A percentile compares a stretch with the other conserved stretches of the same genome.
These are phyloP conservation scores for Drosophila nigricruria DNA, from an alignment of 2,888 invertebrate species.

Conservation along the genomic window DNA sequence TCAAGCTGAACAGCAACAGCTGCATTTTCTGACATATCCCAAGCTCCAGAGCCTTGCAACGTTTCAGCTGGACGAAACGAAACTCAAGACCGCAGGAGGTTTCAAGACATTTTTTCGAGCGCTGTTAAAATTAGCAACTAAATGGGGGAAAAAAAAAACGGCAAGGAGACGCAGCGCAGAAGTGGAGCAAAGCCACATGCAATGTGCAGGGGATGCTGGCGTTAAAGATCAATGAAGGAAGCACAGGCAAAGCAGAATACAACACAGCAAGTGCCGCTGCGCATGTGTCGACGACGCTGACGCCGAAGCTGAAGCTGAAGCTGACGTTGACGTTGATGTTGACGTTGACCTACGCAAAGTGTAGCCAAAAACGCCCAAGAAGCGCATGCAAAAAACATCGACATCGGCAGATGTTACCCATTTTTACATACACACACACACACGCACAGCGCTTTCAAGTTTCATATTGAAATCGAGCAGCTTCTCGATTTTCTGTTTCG, in stretches of 20 bases:
- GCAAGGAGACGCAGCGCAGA: slow-evolving; percentile 26
- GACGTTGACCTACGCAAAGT: slow-evolving; percentile 83
- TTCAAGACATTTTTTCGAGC: slow-evolving; percentile 64
- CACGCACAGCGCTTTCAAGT: slow-evolving; percentile 24
- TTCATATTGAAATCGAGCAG: slow-evolving; percentile 65
- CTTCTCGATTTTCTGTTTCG: slow-evolving; percentile 41
- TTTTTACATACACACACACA: slow-evolving; percentile 31
- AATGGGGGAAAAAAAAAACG: slow-evolving; percentile 36
- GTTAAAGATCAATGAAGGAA: slow-evolving; percentile 76
- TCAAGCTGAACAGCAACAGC: slow-evolving; percentile 39
- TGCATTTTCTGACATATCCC: slow-evolving; percentile 32
- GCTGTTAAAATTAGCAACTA: slow-evolving; percentile 77
- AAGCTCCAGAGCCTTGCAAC: slow-evolving; percentile 35
- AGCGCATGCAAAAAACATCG: slow-evolving; percentile 65
- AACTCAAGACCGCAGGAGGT: slow-evolving; percentile 80
- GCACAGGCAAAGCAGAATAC: slow-evolving; percentile 33
- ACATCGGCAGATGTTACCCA: slow-evolving; percentile 73
- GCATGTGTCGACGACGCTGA: slow-evolving; percentile 67
- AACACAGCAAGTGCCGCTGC: slow-evolving; percentile 49
- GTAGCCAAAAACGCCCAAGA: slow-evolving; percentile 63
- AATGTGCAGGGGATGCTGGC: slow-evolving; percentile 62
- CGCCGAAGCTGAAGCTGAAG: slow-evolving; percentile 14
- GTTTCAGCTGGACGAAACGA: slow-evolving; percentile 66
- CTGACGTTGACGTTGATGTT: slow-evolving; percentile 28
- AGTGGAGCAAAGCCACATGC: slow-evolving; percentile 53